Evolutionary conservation across 2,888 invertebrate genomes (phyloP).

Genomic region (Zaprionus obscuricornis): DNA sequence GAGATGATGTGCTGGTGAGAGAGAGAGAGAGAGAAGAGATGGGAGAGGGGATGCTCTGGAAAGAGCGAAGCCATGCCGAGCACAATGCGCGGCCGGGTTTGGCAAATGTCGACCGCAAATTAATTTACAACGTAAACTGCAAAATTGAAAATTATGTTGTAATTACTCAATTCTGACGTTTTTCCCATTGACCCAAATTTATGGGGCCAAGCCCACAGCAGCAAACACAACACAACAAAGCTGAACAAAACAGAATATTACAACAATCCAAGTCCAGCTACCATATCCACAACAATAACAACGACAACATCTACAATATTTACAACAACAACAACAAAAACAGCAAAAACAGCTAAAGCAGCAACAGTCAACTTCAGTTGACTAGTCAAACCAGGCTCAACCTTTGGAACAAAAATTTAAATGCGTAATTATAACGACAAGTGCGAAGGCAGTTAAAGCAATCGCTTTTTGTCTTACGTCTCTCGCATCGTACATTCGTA

Average conservation of each 20-base stretch:
- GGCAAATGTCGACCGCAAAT: constrained; percentile 76
- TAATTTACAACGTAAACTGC: constrained; percentile 78
- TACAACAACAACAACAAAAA: constrained; percentile 5
- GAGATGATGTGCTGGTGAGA: neutral
- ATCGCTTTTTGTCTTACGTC: neutral
- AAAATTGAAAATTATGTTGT: constrained; percentile 78
- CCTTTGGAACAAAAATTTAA: constrained; percentile 77
- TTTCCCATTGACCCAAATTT: constrained; percentile 78
- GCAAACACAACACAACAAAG: constrained; percentile 24
- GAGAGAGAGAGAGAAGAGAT: neutral
- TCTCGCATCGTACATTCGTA: no score
- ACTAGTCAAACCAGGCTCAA: constrained; percentile 28
- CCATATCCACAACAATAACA: no score
- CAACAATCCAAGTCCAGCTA: no score
- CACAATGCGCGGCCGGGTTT: constrained; percentile 40
- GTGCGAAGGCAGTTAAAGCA: constrained; percentile 67
- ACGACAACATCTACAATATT: no score
- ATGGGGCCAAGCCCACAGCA: constrained; percentile 55
- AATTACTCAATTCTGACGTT: constrained; percentile 78
- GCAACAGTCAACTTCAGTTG: neutral
- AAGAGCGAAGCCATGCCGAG: constrained; percentile 15
- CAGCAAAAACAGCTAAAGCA: neutral
- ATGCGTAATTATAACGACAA: constrained; percentile 77
- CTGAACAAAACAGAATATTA: constrained; percentile 4
- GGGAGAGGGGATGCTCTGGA: neutral